Evolutionary conservation across 2,888 invertebrate genomes (phyloP).

Genomic region (Harpagoxenus sublaevis): DNA sequence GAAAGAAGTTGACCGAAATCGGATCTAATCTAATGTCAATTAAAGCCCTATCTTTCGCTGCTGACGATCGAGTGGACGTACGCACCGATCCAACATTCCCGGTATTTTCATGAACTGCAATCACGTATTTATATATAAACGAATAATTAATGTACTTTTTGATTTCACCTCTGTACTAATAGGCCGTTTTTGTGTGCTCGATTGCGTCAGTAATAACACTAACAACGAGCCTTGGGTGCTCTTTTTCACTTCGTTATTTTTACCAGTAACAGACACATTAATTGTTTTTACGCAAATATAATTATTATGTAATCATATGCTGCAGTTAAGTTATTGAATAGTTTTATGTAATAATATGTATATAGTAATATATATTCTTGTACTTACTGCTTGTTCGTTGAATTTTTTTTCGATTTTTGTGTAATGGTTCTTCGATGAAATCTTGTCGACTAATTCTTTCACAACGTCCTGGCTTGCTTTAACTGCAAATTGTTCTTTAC

Average conservation of each 20-base stretch:
- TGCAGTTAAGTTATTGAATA: not conserved
- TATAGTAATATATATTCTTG: not conserved
- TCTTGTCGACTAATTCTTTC: not conserved
- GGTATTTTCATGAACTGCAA: not conserved
- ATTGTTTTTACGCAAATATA: not conserved
- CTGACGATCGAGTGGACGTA: not conserved
- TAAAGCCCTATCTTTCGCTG: not conserved
- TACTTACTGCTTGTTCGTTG: not conserved
- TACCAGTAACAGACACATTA: not conserved
- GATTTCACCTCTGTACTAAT: not conserved
- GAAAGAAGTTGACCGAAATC: not conserved
- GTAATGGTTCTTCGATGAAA: not conserved
- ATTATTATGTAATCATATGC: not conserved
- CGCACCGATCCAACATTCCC: not conserved
- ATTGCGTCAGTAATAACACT: not conserved
- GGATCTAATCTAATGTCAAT: not conserved
- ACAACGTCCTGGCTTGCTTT: not conserved
- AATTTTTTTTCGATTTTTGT: not conserved
- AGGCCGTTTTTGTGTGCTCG: not conserved
- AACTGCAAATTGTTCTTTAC: not conserved
- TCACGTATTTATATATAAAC: not conserved
- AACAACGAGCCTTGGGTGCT: not conserved
- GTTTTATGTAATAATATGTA: not conserved
- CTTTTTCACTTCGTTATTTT: not conserved
- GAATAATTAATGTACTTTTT: not conserved